Conservation (phyloP, 2,797 vertebrate species). For the Alectoris magna region DNA sequence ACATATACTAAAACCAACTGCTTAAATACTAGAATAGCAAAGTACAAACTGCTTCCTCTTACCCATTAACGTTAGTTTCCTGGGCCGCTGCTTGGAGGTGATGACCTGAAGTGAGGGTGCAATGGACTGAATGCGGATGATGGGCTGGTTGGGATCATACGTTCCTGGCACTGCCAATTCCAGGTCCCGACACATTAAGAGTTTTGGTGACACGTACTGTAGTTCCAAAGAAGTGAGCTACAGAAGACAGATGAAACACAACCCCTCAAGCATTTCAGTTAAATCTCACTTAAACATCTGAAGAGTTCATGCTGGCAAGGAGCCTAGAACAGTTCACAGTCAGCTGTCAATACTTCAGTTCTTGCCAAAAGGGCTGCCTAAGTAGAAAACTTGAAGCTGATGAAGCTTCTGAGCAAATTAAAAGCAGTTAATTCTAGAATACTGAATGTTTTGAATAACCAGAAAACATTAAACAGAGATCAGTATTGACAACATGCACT, state of each 20-base stretch:
- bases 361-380: not conserved
- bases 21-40: not conserved
- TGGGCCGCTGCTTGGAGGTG: slow-evolving; percentile 97
- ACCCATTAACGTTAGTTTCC: slow-evolving; percentile 99
- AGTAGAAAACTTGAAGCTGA: not conserved
- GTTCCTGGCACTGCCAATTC: slow-evolving; percentile 97
- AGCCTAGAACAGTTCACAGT: not conserved
- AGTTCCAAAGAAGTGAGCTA: slow-evolving; percentile 97
- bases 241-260: not conserved
- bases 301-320: not conserved
- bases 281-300: not conserved
- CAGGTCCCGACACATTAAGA: slow-evolving; percentile 97
- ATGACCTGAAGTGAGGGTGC: slow-evolving; percentile 97
- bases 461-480: not conserved
- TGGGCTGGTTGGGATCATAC: slow-evolving; percentile 96
- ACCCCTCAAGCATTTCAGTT: not conserved
- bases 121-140: slow-evolving; percentile 98
- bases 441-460: not conserved
- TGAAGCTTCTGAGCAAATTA: not conserved
- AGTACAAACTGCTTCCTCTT: slow-evolving; percentile 60
- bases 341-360: not conserved
- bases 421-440: not conserved
- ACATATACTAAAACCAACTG: not conserved
- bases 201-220: slow-evolving; percentile 97
- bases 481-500: not conserved